Conservation (phyloP, 2,797 vertebrate genomes). For the Myotis daubentonii region DNA sequence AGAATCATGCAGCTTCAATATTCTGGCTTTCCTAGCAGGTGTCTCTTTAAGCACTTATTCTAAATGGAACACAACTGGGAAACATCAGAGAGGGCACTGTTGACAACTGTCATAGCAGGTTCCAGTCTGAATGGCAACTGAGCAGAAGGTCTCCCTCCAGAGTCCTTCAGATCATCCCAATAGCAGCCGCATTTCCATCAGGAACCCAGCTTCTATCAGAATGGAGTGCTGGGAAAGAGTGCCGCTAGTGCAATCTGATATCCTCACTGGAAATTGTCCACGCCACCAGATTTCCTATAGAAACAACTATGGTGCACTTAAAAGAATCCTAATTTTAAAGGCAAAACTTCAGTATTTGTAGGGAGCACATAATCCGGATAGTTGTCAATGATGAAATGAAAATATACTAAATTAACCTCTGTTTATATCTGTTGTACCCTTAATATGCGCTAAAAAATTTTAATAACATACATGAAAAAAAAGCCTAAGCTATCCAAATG, state of each 20-base stretch:
- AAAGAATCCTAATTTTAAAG: conserved; percentile 63
- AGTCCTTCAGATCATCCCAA: conserved; percentile 81
- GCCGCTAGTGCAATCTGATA: conserved; percentile 70
- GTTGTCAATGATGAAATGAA: conserved; percentile 69
- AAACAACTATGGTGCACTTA: conserved; percentile 65
- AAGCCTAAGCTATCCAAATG: not conserved
- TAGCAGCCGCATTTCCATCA: conserved; percentile 80
- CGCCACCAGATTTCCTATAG: conserved; percentile 65
- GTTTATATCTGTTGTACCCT: fast-evolving
- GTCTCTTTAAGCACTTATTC: conserved; percentile 84
- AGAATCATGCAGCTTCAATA: conserved; percentile 79
- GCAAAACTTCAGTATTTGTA: conserved; percentile 72
- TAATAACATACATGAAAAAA: conserved; percentile 3
- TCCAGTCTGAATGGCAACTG: conserved; percentile 80
- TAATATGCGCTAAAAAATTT: not conserved
- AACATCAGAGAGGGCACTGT: conserved; percentile 85
- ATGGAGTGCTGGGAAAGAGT: conserved; percentile 79
- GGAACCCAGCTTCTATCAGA: conserved; percentile 78
- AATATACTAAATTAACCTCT: conserved; percentile 69
- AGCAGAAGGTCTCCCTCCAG: conserved; percentile 83
- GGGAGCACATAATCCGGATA: conserved; percentile 64
- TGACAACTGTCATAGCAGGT: conserved; percentile 85
- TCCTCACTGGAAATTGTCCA: conserved; percentile 70
- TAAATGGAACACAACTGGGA: conserved; percentile 84
- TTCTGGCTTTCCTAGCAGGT: conserved; percentile 82